phyloP scores from a whole-genome alignment of 2,797 vertebrate species.

The Myotis myotis region DNA sequence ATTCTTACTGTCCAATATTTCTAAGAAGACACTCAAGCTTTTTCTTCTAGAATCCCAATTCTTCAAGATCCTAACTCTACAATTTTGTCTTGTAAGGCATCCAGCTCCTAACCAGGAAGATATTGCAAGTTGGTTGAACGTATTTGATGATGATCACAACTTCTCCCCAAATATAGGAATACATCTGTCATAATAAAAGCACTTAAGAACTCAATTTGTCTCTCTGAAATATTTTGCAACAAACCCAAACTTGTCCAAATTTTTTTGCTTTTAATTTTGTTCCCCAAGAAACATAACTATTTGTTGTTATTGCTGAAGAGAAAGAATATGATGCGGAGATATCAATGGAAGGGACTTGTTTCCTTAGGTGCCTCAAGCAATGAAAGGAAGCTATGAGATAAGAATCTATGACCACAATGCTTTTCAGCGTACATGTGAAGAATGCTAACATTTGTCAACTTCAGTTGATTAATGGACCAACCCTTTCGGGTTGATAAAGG shows the following conservation, averaged over 20 bases:
- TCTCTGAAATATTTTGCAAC: slow-evolving; percentile 65
- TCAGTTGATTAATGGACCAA: slow-evolving; percentile 55
- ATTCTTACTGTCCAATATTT: neutral
- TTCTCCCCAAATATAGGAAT: slow-evolving; percentile 1
- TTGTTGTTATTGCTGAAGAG: slow-evolving; percentile 47
- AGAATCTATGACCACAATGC: slow-evolving; percentile 55
- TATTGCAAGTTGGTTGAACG: neutral
- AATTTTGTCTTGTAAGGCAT: neutral
- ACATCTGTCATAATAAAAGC: slow-evolving; percentile 49
- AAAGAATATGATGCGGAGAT: slow-evolving; percentile 37
- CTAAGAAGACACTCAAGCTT: neutral
- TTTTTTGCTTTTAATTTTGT: slow-evolving; percentile 63
- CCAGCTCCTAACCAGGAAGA: neutral
- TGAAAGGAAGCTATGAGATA: slow-evolving; percentile 50
- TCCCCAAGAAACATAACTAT: slow-evolving; percentile 40
- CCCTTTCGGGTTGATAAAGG: slow-evolving; percentile 52
- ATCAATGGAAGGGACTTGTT: slow-evolving; percentile 23
- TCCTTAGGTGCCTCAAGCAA: slow-evolving; percentile 55
- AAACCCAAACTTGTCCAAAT: slow-evolving; percentile 69
- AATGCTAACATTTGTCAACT: slow-evolving; percentile 54
- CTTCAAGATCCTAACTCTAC: neutral
- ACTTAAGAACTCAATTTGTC: slow-evolving; percentile 18
- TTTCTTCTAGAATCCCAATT: neutral
- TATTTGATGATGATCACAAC: slow-evolving; percentile 18
- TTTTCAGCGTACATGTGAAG: slow-evolving; percentile 56